Base-by-base conservation (phyloP, 1,140 invertebrate genomes). In the Papilio machaon region DNA sequence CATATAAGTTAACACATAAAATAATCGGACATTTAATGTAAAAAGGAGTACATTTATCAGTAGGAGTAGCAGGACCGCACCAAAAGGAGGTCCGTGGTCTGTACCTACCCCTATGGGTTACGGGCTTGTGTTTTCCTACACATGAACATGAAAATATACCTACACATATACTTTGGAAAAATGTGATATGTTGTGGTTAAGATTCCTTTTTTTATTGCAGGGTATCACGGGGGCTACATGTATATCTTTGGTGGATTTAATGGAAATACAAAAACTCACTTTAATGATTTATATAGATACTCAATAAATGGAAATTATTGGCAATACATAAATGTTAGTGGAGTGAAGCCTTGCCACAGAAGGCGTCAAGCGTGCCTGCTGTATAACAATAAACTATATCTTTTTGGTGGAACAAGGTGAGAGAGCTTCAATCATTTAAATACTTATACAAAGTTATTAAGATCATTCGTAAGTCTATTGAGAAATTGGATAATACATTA, bases 231-330 rank as follows among this genome's bases (percentile, higher is more conserved):
- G 83, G 96, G 95, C 35, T 94, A 96, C 84, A 96, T 99, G 91
- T 98, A 97, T 87, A 96, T 99, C 73, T 98, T 99, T 95, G 98
- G 98, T 54, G 98, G 98, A 11, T 98, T 97, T 89, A 98, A 98
- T 94, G 97, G 97, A 7, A 93, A 96, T 19, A 87, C 94, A 52
- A 96, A 97, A 83, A 92, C 95, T 76, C 98, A 99, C 93, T 98
- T 96, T 88, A 97, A 98, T 94, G 98, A 99, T 95, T 91, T 98
- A 52, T 96, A 97, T 87, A 95, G 96, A 87, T 98, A 97, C 94
- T 95, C 96, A 92, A 95, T 96, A 86, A 92, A 91, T 77, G 95
- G 91, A 23, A 96, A 96, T 84, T 83, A 90, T 15, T 98, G 97
- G 97, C 95, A 95, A 81, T 87, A 94, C 75, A 89, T 98, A 1